Conservation (phyloP, 2,797 vertebrate species). For the Adelosebastes latens region DNA sequence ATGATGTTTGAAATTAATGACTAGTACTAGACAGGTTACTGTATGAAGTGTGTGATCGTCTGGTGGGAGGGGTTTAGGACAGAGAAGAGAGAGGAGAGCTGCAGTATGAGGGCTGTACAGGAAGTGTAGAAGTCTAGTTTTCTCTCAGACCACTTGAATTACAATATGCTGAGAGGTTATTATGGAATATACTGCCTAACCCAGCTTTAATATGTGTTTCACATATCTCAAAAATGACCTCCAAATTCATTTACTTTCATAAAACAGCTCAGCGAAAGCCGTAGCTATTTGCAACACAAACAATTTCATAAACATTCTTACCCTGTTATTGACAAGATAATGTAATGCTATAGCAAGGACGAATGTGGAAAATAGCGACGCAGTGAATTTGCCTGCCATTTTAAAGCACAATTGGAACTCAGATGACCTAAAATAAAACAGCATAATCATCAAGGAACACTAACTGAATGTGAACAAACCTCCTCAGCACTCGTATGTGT, state of each 20-base stretch:
- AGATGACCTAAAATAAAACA: slow-evolving; percentile 25
- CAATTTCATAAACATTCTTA: slow-evolving; percentile 16
- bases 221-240: not conserved
- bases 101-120: not conserved
- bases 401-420: slow-evolving; percentile 1
- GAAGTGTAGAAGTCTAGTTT: too few species aligned
- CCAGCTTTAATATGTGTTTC: not conserved
- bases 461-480: slow-evolving; percentile 38
- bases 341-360: not conserved
- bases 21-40: too few species aligned
- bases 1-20: too few species aligned
- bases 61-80: too few species aligned
- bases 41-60: too few species aligned
- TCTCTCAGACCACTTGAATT: not conserved
- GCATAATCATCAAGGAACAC: slow-evolving; percentile 17
- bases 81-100: not conserved
- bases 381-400: not conserved
- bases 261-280: not conserved
- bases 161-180: not conserved
- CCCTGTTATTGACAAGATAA: slow-evolving; percentile 1
- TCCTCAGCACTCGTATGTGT: slow-evolving; percentile 9
- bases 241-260: slow-evolving; percentile 1
- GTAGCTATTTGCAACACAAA: slow-evolving; percentile 5
- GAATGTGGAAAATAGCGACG: not conserved
- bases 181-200: not conserved